Percentiles rank a stretch among this genome's conserved stretches.
These are phyloP conservation scores for Drosophila planitibia DNA, from an alignment of 2,888 invertebrate genomes.

Conservation along the genomic window DNA sequence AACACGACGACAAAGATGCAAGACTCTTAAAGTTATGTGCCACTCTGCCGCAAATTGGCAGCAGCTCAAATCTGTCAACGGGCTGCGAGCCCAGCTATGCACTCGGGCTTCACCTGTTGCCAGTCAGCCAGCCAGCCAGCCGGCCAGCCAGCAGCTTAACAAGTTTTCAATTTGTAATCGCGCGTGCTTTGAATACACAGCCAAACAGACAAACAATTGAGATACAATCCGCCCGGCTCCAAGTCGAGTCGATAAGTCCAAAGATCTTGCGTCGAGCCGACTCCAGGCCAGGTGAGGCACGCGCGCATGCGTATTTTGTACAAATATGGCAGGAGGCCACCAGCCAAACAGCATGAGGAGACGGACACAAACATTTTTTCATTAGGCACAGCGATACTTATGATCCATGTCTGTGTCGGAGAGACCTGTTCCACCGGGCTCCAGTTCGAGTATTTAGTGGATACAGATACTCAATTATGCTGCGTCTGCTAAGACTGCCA, in stretches of 20 bases:
- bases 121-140: conserved; percentile 3
- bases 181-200: conserved; percentile 79
- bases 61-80: conserved; percentile 72
- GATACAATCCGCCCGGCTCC: conserved; percentile 26
- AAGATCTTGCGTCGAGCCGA: conserved; percentile 14
- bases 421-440: conserved; percentile 34
- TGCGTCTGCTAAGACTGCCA: conserved; percentile 18
- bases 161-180: conserved; percentile 81
- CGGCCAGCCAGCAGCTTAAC: conserved; percentile 55
- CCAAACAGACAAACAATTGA: conserved; percentile 46
- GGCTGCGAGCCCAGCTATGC: conserved; percentile 25
- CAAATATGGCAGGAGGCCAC: conserved; percentile 67
- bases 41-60: conserved; percentile 64
- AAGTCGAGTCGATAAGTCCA: conserved; percentile 10
- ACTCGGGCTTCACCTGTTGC: conserved; percentile 63
- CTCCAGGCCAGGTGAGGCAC: conserved; percentile 63
- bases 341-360: conserved; percentile 28
- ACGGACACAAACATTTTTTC: conserved; percentile 40
- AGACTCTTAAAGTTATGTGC: conserved; percentile 38
- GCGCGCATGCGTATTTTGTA: conserved; percentile 63
- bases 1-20: conserved; percentile 33
- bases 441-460: conserved; percentile 40
- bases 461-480: conserved; percentile 56
- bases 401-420: conserved; percentile 30
- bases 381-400: conserved; percentile 51